Percentiles rank a stretch among this genome's conserved stretches.
Conservation (phyloP, 2,797 vertebrate genomes). For the Cryptoblepharus egeriae region DNA sequence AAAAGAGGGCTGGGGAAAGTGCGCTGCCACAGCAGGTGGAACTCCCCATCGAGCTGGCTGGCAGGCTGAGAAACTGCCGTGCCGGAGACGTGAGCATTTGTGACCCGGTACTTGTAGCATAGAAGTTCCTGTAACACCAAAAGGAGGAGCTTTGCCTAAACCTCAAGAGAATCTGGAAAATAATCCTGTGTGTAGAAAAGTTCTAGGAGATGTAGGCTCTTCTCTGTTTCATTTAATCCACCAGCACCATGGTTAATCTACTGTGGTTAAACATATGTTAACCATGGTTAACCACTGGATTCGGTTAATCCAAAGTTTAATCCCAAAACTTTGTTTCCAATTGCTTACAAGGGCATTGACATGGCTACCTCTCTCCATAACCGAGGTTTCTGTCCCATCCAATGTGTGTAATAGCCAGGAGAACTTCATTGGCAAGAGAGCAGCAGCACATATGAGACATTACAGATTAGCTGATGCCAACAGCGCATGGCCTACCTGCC, state of each 20-base stretch:
- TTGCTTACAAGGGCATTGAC: too few species aligned
- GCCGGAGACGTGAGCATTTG: fast-evolving
- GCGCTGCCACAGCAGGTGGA: constrained; percentile 85
- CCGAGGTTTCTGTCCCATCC: too few species aligned
- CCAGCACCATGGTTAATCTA: too few species aligned
- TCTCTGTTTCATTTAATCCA: too few species aligned
- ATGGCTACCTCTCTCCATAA: too few species aligned
- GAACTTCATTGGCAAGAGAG: not conserved
- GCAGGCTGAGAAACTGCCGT: not conserved
- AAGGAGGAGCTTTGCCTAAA: not conserved
- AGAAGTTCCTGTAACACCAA: constrained; percentile 83
- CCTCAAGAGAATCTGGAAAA: not conserved
- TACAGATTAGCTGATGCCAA: fast-evolving
- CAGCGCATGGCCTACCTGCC: constrained; percentile 80
- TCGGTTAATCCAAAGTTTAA: too few species aligned
- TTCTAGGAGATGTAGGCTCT: too few species aligned
- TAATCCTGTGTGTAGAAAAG: too few species aligned
- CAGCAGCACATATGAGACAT: not conserved
- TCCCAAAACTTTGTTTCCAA: too few species aligned
- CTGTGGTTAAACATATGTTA: too few species aligned
- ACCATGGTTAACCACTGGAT: too few species aligned
- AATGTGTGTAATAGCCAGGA: not conserved
- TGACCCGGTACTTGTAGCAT: constrained; percentile 84
- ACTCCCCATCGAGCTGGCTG: constrained; percentile 60
- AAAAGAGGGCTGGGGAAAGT: constrained; percentile 89